Evolutionary conservation across 1,140 invertebrate species (phyloP).

Genomic region (Rhopalosiphum maidis): DNA sequence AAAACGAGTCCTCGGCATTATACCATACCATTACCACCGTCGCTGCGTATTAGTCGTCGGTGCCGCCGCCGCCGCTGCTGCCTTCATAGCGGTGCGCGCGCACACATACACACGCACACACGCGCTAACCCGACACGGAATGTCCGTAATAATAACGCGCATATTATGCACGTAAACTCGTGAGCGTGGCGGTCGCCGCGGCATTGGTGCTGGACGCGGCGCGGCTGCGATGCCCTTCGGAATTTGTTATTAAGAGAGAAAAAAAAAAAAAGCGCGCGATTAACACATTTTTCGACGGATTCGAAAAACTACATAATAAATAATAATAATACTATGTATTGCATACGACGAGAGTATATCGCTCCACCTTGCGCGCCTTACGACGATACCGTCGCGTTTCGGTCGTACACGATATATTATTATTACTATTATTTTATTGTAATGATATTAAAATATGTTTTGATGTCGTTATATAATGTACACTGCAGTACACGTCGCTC

Average conservation of each 20-base stretch:
- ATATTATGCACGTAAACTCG: constrained; percentile 43
- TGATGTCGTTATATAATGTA: background rate
- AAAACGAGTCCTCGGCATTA: constrained; percentile 55
- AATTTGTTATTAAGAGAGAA: constrained; percentile 42
- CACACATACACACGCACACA: background rate
- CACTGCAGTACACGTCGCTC: too few species aligned
- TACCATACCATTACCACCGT: constrained; percentile 32
- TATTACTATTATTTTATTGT: background rate
- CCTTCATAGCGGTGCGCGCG: background rate
- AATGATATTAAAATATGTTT: background rate
- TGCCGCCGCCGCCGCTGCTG: constrained; percentile 20
- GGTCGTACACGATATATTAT: background rate
- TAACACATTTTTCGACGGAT: background rate
- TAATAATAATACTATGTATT: background rate
- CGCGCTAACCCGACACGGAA: constrained; percentile 12
- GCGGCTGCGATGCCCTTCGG: constrained; percentile 37
- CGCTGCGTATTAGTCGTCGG: constrained; percentile 17
- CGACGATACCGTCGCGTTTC: background rate
- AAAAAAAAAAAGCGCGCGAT: constrained; percentile 12
- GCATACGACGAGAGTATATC: background rate
- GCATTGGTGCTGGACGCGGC: constrained; percentile 26
- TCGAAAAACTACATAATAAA: background rate
- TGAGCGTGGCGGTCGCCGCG: constrained; percentile 33
- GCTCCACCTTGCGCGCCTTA: background rate
- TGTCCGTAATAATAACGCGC: constrained; percentile 42